phyloP scores from a whole-genome alignment of 1,140 invertebrate genomes.

The Drosophila kanapiae region DNA sequence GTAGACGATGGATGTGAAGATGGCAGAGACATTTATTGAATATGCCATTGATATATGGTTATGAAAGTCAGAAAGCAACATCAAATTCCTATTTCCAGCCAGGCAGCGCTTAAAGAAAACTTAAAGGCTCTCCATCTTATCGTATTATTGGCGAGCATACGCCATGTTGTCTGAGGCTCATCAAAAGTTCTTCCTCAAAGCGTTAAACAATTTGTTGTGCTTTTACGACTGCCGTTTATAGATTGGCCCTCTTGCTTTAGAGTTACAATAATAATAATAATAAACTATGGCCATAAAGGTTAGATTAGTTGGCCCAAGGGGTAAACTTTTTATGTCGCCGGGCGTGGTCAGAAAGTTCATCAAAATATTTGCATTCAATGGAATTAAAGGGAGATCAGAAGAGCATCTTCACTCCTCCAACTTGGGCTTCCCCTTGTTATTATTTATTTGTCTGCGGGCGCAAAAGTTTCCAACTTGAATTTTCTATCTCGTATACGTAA shows the following conservation, averaged over 20 bases:
- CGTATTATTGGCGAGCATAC: slow-evolving; percentile 37
- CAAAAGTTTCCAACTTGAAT: slow-evolving; percentile 48
- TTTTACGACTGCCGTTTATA: slow-evolving; percentile 50
- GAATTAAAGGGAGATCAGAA: slow-evolving; percentile 3
- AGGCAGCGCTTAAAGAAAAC: slow-evolving; percentile 18
- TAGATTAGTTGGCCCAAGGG: slow-evolving; percentile 46
- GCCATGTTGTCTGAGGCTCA: slow-evolving; percentile 32
- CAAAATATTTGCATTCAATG: slow-evolving; percentile 26
- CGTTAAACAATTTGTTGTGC: slow-evolving; percentile 58
- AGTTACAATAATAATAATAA: slow-evolving; percentile 27
- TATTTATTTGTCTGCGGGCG: slow-evolving; percentile 47
- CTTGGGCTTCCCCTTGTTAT: not conserved
- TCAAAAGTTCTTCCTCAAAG: slow-evolving; percentile 37
- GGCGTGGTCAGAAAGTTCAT: slow-evolving; percentile 27
- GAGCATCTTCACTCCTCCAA: not conserved
- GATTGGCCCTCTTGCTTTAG: slow-evolving; percentile 41
- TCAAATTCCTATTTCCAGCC: slow-evolving; percentile 28
- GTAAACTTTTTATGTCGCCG: slow-evolving; percentile 25
- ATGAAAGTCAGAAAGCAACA: slow-evolving; percentile 51
- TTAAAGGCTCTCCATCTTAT: not conserved
- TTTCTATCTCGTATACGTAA: slow-evolving; percentile 41
- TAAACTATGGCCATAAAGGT: slow-evolving; percentile 50
- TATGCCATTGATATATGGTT: slow-evolving; percentile 75
- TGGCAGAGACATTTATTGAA: slow-evolving; percentile 69
- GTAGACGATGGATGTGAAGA: slow-evolving; percentile 45